Base-by-base conservation (phyloP, 1,140 invertebrate genomes). In the Drosophila simulans region DNA sequence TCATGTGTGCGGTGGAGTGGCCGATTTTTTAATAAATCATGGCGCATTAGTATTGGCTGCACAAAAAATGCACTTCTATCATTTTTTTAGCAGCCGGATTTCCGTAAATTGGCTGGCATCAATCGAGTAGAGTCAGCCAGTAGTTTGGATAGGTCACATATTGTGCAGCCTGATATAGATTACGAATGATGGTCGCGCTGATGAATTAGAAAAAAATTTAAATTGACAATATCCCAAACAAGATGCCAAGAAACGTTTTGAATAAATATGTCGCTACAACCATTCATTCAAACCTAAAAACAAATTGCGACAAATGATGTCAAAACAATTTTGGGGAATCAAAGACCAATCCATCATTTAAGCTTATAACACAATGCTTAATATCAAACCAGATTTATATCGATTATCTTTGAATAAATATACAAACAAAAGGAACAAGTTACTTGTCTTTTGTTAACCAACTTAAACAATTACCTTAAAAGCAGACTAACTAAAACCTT, bases 1-100 rank as follows among this genome's bases (percentile, higher is more conserved):
- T 46, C 20, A 35, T 57, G 20, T 42, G 49, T 53, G 13, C 48
- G 31, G 56, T 63, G 45, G 57, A 35, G 62, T 53, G 57, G 42
- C 25, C 45, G 53, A 64, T 62, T 66, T 85, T 78, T 82, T 78
- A 86, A 86, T 86, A 86, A 86, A 86, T 86, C 82, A 86, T 78
- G 49, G 69, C 53, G 74, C 64, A 85, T 86, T 88, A 74, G 69
- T 81, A 70, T 58, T 56, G 58, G 7, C 62, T 60, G 56, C 58
- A 57, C 53, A 75, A 75, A 75, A 75, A 75, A 52, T 46, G 48
- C 48, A 66, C 35, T 56, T 34, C 49, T n/a, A 22, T 5, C 25
- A 22, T 42, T 73, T 72, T 70, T 72, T 60, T 11, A 35, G 27
- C 31, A 31, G 8, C 22, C 22, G 46, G 39, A 45, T 62, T 55